Evolutionary conservation across 2,113 vertebrate genomes (phyloP), one percentile per base, ranked within the genome.

Genomic region (Atractosteus spatula): DNA sequence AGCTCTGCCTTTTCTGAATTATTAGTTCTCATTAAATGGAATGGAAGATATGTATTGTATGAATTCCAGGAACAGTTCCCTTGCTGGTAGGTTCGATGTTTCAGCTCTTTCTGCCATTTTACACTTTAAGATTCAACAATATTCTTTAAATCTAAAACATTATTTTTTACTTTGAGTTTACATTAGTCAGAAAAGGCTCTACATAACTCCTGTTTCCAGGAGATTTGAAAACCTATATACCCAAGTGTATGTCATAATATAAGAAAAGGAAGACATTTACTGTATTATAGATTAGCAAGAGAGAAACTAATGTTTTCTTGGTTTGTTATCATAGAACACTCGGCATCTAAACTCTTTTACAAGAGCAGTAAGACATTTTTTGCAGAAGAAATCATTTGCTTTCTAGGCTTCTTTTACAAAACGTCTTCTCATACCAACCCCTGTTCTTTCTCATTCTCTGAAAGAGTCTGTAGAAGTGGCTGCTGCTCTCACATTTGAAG

Each of bases 381-480:
- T 29, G 43, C 3, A 44, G 47, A 51, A 14, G 57, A 70, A 69
- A 70, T 29, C 0, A 17, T 16, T 45, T 57, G 55, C 59, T 74
- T 70, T 74, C 41, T 63, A 74, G 59, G 67, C 16, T 43, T 63
- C 57, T 65, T 74, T 70, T 61, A 13, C 17, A 55, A 43, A 44
- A 62, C 72, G 44, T 17, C 44, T 43, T 41, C 29, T 8, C 0
- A 3, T 42, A 13, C 43, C n/a, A 2, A 8, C 3, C 1, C 6
- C 7, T n/a, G 42, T 63, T 59, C 29, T 29, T 43, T 71, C 44
- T 10, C 13, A 51, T 51, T 5, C 47, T 4, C 8, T 11, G 64
- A 42, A 55, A 62, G 12, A 63, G 17, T 16, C 55, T 3, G 11
- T 41, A 29, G 17, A 51, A 51, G 29, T 29, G 29, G 29, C 29